Conservation (phyloP, 2,113 vertebrate species). For the Tursiops truncatus region DNA sequence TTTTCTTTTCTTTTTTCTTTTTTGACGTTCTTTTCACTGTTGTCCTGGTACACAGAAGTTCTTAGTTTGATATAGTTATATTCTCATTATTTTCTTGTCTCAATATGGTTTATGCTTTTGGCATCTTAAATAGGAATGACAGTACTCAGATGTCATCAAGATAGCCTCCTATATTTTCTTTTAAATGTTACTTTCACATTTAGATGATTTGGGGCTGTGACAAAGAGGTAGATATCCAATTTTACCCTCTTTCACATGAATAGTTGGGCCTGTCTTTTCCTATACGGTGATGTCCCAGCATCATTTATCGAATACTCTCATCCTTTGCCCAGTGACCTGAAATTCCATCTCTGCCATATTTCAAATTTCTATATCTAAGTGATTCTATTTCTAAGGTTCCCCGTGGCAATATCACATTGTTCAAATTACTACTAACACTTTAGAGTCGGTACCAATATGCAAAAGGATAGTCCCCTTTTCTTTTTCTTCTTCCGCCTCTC, state of each 20-base stretch:
- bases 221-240: background rate
- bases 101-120: background rate
- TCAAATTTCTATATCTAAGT: conserved; percentile 15
- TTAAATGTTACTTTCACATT: background rate
- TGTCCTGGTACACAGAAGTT: background rate
- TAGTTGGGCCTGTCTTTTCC: background rate
- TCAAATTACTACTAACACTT: conserved; percentile 3
- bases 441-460: conserved; percentile 2
- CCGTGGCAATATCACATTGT: background rate
- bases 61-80: background rate
- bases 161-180: background rate
- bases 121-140: background rate
- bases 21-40: background rate
- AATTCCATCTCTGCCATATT: background rate
- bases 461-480: background rate
- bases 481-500: background rate
- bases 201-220: background rate
- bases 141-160: background rate
- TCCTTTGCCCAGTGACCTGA: background rate
- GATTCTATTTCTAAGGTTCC: background rate
- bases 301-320: background rate
- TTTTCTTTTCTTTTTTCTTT: background rate
- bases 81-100: background rate
- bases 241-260: background rate
- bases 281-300: background rate